phyloP scores from a whole-genome alignment of 2,888 invertebrate species.

The Cerastis leucographa region DNA sequence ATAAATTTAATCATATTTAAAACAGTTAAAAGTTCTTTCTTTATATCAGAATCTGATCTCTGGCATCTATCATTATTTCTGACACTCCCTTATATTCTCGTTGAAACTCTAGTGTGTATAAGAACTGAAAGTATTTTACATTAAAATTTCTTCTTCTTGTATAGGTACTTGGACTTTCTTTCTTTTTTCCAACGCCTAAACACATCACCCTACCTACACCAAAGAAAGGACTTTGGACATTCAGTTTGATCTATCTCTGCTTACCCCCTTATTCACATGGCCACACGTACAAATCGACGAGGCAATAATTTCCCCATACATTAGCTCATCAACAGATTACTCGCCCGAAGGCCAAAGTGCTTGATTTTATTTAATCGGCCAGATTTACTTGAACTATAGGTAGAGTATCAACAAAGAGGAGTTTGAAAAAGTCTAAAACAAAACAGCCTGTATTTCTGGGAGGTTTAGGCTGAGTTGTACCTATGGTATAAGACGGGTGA shows the following conservation, averaged over 20 bases:
- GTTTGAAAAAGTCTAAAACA: neutral
- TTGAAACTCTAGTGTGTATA: too few relatives aligned
- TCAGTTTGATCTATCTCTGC: neutral
- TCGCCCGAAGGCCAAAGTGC: slow-evolving; percentile 28
- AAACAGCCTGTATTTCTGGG: neutral
- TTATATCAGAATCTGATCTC: too few relatives aligned
- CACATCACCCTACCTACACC: too few relatives aligned
- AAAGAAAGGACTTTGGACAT: too few relatives aligned
- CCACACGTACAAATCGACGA: neutral
- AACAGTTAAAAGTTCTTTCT: too few relatives aligned
- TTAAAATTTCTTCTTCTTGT: too few relatives aligned
- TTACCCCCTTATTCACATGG: neutral
- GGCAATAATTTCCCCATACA: slow-evolving; percentile 19
- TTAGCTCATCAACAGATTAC: slow-evolving; percentile 30
- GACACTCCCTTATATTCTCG: too few relatives aligned
- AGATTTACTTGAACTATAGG: slow-evolving; percentile 6
- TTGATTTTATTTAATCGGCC: slow-evolving; percentile 39
- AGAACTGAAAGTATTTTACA: too few relatives aligned
- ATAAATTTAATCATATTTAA: too few relatives aligned
- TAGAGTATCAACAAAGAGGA: neutral
- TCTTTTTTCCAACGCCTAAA: too few relatives aligned
- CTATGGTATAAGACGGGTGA: neutral
- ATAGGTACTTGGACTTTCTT: too few relatives aligned
- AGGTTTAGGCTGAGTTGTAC: neutral
- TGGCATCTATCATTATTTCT: too few relatives aligned